Evolutionary conservation across 1,140 invertebrate species (phyloP).

Genomic region (Psix sp.): DNA sequence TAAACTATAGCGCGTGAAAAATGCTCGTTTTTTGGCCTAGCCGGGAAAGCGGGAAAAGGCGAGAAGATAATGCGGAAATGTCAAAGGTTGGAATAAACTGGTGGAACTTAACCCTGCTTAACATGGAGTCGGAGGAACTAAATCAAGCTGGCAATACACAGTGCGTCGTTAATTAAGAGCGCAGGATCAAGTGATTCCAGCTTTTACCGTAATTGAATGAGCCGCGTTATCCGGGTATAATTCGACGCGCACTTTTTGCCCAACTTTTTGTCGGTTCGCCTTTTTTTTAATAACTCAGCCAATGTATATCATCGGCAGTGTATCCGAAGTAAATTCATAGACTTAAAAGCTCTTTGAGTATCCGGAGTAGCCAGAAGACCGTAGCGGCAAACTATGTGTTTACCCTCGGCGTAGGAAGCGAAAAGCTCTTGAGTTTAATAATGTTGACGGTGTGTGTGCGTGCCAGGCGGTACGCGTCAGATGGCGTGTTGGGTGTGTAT

Average conservation of each 20-base stretch:
- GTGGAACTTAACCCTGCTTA: no score
- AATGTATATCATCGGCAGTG: conserved; percentile 40
- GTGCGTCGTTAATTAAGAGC: conserved; percentile 26
- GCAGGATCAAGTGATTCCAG: conserved; percentile 8
- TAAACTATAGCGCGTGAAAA: no score
- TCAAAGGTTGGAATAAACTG: no score
- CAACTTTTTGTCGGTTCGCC: conserved; percentile 25
- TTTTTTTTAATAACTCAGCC: conserved; percentile 59
- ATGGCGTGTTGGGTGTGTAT: no score
- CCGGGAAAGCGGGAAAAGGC: no score
- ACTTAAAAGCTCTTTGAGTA: conserved; percentile 60
- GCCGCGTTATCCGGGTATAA: conserved; percentile 26
- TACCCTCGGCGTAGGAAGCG: conserved; percentile 63
- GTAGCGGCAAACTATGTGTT: conserved; percentile 62
- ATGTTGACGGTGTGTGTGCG: conserved; percentile 59
- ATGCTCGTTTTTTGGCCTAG: no score
- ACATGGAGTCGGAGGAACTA: no score
- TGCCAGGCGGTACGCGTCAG: conserved; percentile 25
- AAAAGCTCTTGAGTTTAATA: conserved; percentile 72
- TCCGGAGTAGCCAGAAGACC: conserved; percentile 54
- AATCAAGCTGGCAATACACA: no score
- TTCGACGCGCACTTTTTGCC: conserved; percentile 30
- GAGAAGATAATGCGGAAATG: no score
- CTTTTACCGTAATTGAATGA: conserved; percentile 54
- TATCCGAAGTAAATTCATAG: conserved; percentile 57